These are phyloP conservation scores for Penelope pileata DNA, from an alignment of 2,113 vertebrate species.

Conservation along the genomic window DNA sequence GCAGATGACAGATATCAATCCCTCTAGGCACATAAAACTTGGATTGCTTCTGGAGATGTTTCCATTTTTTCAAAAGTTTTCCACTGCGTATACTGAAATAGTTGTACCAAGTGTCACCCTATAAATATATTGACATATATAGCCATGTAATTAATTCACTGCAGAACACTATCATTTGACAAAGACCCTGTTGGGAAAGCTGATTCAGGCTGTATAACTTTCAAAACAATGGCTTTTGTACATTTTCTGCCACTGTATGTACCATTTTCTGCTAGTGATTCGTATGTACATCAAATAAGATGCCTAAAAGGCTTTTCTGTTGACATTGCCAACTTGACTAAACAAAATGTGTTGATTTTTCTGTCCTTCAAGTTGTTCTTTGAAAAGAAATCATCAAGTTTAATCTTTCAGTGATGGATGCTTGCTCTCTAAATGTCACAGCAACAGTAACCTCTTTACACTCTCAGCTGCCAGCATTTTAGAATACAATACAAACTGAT, in stretches of 20 bases:
- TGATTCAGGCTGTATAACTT: background rate
- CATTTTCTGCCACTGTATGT: background rate
- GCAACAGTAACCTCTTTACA: background rate
- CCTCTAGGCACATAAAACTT: background rate
- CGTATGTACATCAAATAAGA: background rate
- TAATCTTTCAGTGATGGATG: background rate
- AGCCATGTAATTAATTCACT: background rate
- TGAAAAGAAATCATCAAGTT: background rate
- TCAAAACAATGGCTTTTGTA: background rate
- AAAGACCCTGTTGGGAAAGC: background rate
- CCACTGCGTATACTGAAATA: background rate
- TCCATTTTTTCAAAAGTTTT: background rate
- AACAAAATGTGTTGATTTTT: constrained; percentile 32
- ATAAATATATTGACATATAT: background rate
- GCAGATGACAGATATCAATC: background rate
- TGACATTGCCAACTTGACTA: constrained; percentile 23
- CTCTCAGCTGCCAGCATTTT: background rate
- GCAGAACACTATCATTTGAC: background rate
- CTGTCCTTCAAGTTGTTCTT: constrained; percentile 1
- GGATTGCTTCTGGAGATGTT: background rate
- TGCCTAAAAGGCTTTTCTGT: background rate
- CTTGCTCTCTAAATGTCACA: constrained; percentile 18
- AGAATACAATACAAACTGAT: background rate
- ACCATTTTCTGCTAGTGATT: background rate
- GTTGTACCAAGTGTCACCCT: background rate